These are phyloP conservation scores for Syrrhaptes paradoxus DNA, from an alignment of 2,113 vertebrate species.

Conservation along the genomic window DNA sequence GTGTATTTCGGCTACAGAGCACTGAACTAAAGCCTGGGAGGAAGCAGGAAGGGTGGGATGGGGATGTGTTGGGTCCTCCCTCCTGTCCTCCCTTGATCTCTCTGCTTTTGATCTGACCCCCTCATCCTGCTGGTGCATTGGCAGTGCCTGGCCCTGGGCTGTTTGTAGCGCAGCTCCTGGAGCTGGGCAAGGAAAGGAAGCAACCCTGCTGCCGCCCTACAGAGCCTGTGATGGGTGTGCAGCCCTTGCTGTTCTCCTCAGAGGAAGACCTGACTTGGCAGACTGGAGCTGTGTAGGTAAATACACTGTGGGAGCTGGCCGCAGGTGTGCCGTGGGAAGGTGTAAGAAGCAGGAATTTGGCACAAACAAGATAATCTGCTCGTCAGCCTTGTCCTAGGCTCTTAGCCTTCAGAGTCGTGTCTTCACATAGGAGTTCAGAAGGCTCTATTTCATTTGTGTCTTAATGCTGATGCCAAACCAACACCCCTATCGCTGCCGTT, in stretches of 20 bases:
- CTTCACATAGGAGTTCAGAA: background rate
- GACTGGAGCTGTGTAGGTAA: background rate
- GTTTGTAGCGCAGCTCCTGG: background rate
- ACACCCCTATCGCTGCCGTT: fast-evolving
- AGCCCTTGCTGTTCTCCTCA: background rate
- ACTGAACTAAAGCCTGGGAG: background rate
- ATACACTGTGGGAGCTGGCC: background rate
- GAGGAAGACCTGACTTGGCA: background rate
- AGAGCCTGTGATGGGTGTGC: background rate
- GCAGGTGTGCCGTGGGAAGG: background rate
- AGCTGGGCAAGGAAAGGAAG: background rate
- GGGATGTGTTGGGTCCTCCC: background rate
- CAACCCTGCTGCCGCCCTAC: background rate
- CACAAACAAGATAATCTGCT: background rate
- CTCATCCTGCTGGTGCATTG: background rate
- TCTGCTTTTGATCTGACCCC: background rate
- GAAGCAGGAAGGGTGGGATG: slow-evolving; percentile 65
- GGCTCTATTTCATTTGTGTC: background rate
- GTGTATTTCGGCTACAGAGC: background rate
- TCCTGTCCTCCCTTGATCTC: slow-evolving; percentile 6
- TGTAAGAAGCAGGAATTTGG: background rate
- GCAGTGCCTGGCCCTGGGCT: background rate
- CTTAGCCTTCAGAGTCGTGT: background rate
- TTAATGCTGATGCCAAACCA: background rate
- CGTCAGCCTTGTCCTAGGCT: background rate